These are phyloP conservation scores for Amyelois transitella DNA, from an alignment of 1,140 invertebrate genomes.

Conservation along the genomic window DNA sequence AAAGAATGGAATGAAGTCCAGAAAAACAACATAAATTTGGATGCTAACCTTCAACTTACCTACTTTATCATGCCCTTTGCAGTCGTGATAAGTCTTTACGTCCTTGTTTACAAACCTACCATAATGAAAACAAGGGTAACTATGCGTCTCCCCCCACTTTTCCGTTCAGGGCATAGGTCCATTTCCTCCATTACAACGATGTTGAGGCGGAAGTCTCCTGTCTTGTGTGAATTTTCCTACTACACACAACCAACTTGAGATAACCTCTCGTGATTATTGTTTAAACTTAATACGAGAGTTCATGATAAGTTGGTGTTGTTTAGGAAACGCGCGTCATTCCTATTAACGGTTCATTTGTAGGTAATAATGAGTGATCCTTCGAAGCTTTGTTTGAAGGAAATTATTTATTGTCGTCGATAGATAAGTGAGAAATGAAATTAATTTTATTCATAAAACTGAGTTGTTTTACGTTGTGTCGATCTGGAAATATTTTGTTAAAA, in stretches of 20 bases:
- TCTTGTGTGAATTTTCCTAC: constrained; percentile 9
- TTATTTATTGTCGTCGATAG: constrained; percentile 2
- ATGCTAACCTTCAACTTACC: too few relatives aligned
- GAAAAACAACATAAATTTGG: too few relatives aligned
- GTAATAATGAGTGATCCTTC: constrained; percentile 6
- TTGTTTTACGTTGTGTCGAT: too few relatives aligned
- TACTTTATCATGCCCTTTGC: too few relatives aligned
- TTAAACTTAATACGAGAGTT: background rate
- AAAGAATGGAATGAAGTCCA: too few relatives aligned
- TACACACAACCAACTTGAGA: background rate
- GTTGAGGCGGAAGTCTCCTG: background rate
- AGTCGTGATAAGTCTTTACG: background rate
- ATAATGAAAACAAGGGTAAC: constrained; percentile 10
- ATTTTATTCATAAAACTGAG: background rate
- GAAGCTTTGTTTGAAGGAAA: constrained; percentile 3
- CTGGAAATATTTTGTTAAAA: background rate
- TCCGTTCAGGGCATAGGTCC: constrained; percentile 5
- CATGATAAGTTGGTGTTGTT: background rate
- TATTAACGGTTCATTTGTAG: constrained; percentile 10
- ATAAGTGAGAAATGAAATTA: background rate
- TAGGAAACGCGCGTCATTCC: constrained; percentile 4
- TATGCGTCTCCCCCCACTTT: constrained; percentile 2
- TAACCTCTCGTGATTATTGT: background rate
- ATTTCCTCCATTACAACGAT: constrained; percentile 11
- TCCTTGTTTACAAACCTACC: background rate